Base-by-base conservation (phyloP, 2,888 invertebrate genomes). In the Meliscaeva auricollis region DNA sequence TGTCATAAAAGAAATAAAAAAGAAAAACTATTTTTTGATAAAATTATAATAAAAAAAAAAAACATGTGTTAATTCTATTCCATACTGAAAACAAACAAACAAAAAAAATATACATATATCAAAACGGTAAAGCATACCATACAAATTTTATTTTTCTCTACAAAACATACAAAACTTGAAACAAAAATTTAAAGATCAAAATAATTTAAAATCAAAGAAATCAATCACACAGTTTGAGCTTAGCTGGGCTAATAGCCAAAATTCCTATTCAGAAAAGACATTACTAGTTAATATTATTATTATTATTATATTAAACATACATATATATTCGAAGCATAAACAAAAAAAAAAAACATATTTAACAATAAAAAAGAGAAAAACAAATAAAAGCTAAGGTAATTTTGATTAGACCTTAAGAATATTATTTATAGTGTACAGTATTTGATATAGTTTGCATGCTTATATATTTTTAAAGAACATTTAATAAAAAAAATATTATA, bases 181-280 rank as follows among this genome's bases (percentile, higher is more conserved):
- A 44, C 0, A 41, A 76, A 66, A 17, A 13, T 44, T 56, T 17
- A 60, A 60, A 54, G 8, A 73, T 50, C 22, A 58, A 72, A 56
- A 52, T 20, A 60, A 75, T 9, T n/a, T 69, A 81, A 77, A 81
- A 77, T 56, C 50, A 85, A 81, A 69, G 68, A 85, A 85, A 69
- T 64, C 60, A 85, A 69, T 64, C 60, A 73, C 52, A 80, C 78
- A 87, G 79, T 88, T 88, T 87, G 88, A 87, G 87, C 87, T 87
- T 88, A 88, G 87, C 85, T 87, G 83, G 87, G 87, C 87, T 88
- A 87, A 54, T 85, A 88, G 87, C 87, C 88, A 83, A 87, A 88
- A 88, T 88, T 88, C 88, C 88, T 88, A 88, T 88, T 87, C 87
- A 88, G 87, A 87, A 87, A 87, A 88, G 87, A 88, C 87, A 87